Conservation (phyloP, 2,797 vertebrate species). For the Crocidura indochinensis region DNA sequence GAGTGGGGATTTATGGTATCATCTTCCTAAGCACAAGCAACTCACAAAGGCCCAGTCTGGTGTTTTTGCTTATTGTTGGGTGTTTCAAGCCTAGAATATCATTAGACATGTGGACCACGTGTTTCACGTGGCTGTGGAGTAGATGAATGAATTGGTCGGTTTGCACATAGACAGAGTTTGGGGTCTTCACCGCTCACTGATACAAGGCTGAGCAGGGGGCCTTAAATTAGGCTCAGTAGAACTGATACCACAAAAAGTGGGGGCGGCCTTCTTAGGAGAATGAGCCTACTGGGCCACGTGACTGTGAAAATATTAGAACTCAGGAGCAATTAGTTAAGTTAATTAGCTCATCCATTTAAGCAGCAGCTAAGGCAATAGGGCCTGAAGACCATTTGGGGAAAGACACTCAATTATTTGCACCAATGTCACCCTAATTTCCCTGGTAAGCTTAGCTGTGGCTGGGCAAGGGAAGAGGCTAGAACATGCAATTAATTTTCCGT, state of each 20-base stretch:
- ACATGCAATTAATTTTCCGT: constrained; percentile 59
- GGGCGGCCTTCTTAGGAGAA: neutral
- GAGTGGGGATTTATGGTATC: too few relatives aligned
- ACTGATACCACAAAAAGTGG: fast-evolving
- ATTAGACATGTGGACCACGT: neutral
- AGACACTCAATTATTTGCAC: constrained; percentile 74
- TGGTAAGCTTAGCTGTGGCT: constrained; percentile 40
- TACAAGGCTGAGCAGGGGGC: neutral
- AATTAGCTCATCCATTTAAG: constrained; percentile 80
- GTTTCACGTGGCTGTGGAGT: neutral
- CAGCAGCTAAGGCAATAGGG: constrained; percentile 59
- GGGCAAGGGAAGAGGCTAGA: constrained; percentile 30
- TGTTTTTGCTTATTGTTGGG: neutral
- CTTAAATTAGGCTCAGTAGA: too few relatives aligned
- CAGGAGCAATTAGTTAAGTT: constrained; percentile 81
- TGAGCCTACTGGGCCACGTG: constrained; percentile 4
- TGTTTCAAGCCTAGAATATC: neutral
- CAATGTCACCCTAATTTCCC: constrained; percentile 75
- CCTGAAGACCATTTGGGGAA: constrained; percentile 74
- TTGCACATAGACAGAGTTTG: neutral
- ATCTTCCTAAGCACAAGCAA: neutral
- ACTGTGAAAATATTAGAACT: constrained; percentile 69
- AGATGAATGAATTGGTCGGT: neutral
- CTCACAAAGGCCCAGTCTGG: neutral
- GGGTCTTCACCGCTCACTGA: neutral